phyloP scores from a whole-genome alignment of 2,797 vertebrate genomes.

The Danio jaintianensis region DNA sequence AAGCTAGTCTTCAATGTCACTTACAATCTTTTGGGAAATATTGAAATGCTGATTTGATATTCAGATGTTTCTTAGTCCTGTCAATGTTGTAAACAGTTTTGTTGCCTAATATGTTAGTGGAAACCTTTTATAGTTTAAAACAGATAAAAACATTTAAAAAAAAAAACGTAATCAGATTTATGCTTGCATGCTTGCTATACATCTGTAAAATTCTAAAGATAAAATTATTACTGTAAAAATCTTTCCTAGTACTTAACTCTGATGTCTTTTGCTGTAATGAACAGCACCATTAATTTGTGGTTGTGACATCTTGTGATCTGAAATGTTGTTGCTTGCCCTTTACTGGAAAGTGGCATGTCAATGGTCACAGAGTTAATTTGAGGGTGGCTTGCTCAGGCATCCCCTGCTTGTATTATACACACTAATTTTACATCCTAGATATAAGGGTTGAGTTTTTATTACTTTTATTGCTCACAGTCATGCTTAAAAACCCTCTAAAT shows the following conservation, averaged over 20 bases:
- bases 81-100: too few relatives aligned
- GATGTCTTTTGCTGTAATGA: not conserved
- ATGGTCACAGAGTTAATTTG: slow-evolving; percentile 25
- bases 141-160: too few relatives aligned
- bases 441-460: not conserved
- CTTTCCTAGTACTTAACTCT: not conserved
- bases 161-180: too few relatives aligned
- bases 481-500: not conserved
- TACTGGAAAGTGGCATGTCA: slow-evolving; percentile 3
- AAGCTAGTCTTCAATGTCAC: too few relatives aligned
- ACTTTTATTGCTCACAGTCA: not conserved
- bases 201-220: too few relatives aligned
- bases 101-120: too few relatives aligned
- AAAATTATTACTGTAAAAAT: too few relatives aligned
- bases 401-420: not conserved
- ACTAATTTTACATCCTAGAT: not conserved
- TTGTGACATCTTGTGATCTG: not conserved
- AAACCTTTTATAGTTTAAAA: too few relatives aligned
- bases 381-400: not conserved
- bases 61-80: too few relatives aligned
- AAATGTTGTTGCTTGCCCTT: slow-evolving; percentile 9
- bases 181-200: not conserved
- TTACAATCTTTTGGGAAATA: too few relatives aligned
- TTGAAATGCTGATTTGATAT: too few relatives aligned
- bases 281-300: not conserved